Conservation (phyloP, 2,113 vertebrate genomes). For the Phylloscopus trochiloides region DNA sequence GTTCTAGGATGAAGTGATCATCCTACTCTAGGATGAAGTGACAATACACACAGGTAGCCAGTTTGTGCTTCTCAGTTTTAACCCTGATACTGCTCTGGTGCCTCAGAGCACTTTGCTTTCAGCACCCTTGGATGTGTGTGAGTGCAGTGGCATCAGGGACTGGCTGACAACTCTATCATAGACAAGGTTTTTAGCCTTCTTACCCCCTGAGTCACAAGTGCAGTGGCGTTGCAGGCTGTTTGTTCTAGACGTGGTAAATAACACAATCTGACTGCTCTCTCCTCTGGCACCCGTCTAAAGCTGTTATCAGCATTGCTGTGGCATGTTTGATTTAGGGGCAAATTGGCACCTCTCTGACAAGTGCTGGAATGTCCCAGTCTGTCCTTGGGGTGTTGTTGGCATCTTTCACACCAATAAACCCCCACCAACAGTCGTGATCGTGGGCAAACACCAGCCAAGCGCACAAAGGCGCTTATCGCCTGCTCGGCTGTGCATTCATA, state of each 20-base stretch:
- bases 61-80: background rate
- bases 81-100: background rate
- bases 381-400: slow-evolving; percentile 67
- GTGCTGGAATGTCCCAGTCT: slow-evolving; percentile 70
- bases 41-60: rapidly evolving
- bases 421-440: slow-evolving; percentile 21
- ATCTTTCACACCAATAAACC: slow-evolving; percentile 55
- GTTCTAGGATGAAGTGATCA: background rate
- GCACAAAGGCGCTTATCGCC: slow-evolving; percentile 61
- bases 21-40: background rate
- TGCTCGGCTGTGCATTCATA: slow-evolving; percentile 1
- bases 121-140: background rate
- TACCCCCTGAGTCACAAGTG: background rate
- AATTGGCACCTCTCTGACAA: slow-evolving; percentile 58
- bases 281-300: background rate
- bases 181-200: background rate
- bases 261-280: background rate
- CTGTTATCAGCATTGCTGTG: slow-evolving; percentile 4
- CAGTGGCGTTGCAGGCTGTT: background rate
- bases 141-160: background rate
- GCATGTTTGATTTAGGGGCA: slow-evolving; percentile 42
- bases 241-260: background rate
- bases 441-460: slow-evolving; percentile 63
- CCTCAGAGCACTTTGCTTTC: background rate
- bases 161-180: background rate